Percentiles rank a stretch among this genome's conserved stretches.
Evolutionary conservation across 2,797 vertebrate species (phyloP).

Genomic region (Morus bassanus): DNA sequence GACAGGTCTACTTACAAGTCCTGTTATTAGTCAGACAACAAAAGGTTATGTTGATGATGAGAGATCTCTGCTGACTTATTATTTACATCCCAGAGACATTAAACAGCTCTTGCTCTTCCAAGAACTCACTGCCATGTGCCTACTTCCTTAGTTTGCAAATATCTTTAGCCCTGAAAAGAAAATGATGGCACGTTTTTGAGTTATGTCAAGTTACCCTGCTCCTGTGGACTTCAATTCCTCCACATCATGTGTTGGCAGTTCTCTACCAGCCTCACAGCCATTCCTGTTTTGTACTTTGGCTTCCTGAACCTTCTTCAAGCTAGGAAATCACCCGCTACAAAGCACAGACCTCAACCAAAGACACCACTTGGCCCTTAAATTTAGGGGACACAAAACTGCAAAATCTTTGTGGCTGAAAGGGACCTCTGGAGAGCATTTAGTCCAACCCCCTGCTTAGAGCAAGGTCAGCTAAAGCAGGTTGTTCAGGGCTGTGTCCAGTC

Average conservation of each 20-base stretch:
- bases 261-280: neutral
- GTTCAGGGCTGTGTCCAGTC: neutral
- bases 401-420: neutral
- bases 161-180: neutral
- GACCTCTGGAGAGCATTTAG: neutral
- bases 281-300: neutral
- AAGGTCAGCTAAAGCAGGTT: neutral
- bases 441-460: neutral
- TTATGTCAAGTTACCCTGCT: neutral
- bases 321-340: rapidly evolving
- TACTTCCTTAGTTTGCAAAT: neutral
- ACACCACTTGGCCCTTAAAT: neutral
- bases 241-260: neutral
- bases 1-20: neutral
- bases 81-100: neutral
- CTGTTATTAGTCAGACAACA: conserved; percentile 3
- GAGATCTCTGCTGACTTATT: neutral
- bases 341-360: neutral
- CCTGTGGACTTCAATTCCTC: neutral
- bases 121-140: neutral
- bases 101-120: neutral
- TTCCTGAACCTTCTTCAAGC: neutral
- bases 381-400: neutral
- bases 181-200: neutral
- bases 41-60: neutral